phyloP scores from a whole-genome alignment of 2,113 vertebrate species.

The Chrysemys picta region DNA sequence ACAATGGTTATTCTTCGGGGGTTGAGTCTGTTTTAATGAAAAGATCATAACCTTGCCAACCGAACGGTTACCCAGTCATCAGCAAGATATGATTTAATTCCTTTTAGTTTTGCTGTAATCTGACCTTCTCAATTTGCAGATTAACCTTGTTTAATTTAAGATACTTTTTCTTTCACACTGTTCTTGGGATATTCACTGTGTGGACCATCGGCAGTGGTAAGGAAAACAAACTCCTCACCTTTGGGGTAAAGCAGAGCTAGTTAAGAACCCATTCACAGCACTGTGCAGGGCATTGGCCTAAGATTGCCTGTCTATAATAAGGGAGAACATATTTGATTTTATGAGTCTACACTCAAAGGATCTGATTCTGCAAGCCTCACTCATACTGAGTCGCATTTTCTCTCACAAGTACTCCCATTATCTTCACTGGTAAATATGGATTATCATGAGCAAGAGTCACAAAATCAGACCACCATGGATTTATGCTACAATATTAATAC shows the following conservation, averaged over 20 bases:
- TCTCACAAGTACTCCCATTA: neutral
- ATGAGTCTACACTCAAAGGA: neutral
- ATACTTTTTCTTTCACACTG: neutral
- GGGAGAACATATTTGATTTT: neutral
- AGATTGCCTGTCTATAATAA: neutral
- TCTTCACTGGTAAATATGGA: neutral
- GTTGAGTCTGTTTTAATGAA: accelerated
- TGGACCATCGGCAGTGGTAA: neutral
- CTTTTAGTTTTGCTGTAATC: neutral
- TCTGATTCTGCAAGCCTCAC: neutral
- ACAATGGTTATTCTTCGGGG: neutral
- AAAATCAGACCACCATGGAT: accelerated
- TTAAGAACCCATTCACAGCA: neutral
- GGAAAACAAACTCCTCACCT: neutral
- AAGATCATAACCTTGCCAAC: neutral
- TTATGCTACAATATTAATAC: neutral
- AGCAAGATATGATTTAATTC: neutral
- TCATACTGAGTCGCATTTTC: neutral
- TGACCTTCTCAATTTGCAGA: neutral
- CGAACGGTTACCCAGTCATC: neutral
- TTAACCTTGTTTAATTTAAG: neutral
- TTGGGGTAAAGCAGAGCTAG: no score
- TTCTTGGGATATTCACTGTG: accelerated
- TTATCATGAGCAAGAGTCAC: neutral
- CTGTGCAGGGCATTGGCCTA: neutral